Evolutionary conservation across 2,888 invertebrate genomes (phyloP).

Genomic region (Tenodera sinensis): DNA sequence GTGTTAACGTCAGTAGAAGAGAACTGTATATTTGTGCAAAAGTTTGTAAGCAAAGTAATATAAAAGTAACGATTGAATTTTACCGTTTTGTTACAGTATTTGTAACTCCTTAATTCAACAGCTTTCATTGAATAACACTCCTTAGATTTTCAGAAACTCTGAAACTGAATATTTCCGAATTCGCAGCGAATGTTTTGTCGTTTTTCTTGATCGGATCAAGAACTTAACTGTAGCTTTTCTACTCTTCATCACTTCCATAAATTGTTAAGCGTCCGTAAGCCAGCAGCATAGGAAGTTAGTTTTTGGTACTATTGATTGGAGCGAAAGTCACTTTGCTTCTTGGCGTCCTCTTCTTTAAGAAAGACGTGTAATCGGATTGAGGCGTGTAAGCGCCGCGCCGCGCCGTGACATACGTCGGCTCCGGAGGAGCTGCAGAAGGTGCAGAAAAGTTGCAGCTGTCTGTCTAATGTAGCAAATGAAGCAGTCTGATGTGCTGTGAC

Average conservation of each 20-base stretch:
- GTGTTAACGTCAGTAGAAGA: no score
- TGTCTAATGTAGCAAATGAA: neutral
- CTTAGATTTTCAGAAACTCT: no score
- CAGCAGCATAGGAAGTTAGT: neutral
- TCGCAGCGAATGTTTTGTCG: no score
- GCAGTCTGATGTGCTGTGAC: no score
- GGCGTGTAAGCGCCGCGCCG: neutral
- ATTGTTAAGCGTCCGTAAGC: neutral
- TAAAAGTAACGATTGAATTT: no score
- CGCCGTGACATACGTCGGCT: neutral
- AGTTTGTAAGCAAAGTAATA: no score
- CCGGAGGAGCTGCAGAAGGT: neutral
- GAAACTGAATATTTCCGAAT: no score
- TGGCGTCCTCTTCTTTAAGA: neutral
- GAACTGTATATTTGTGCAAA: no score
- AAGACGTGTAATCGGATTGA: neutral
- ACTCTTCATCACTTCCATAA: neutral
- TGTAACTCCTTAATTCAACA: no score
- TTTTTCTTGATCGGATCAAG: neutral
- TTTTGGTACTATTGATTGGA: neutral
- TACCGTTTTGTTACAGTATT: no score
- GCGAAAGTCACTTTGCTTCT: neutral
- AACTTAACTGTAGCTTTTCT: neutral
- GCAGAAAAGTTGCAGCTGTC: neutral
- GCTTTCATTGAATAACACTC: no score